These are phyloP conservation scores for Cephalotes varians DNA, from an alignment of 2,888 invertebrate species.

Conservation along the genomic window DNA sequence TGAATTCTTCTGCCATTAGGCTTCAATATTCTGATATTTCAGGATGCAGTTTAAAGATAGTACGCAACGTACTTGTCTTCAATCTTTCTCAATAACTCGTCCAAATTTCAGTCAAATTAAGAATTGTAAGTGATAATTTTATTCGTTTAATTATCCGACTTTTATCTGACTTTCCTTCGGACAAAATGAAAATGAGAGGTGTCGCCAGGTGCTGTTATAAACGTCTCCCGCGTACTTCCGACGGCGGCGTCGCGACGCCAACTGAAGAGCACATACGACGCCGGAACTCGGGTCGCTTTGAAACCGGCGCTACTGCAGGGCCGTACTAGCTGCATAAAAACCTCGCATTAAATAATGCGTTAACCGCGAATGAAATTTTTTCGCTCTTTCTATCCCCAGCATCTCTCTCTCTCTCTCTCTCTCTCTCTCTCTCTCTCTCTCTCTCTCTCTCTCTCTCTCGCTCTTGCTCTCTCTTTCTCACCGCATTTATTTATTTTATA, in stretches of 20 bases:
- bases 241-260: slow-evolving; percentile 81
- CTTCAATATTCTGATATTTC: neutral
- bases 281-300: slow-evolving; percentile 62
- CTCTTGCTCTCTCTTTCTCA: neutral
- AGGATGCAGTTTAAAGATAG: neutral
- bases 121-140: neutral
- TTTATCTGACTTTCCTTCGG: neutral
- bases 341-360: neutral
- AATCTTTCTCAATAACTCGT: neutral
- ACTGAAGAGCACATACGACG: slow-evolving; percentile 74
- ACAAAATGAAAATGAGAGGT: neutral
- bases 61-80: neutral
- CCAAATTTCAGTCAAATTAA: neutral
- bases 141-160: neutral
- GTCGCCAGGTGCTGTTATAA: slow-evolving; percentile 28
- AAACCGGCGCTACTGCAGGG: slow-evolving; percentile 70
- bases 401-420: neutral
- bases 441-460: neutral
- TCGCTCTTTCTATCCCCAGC: neutral
- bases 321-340: slow-evolving; percentile 50
- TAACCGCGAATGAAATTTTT: neutral
- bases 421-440: neutral
- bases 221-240: slow-evolving; percentile 65
- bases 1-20: neutral
- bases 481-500: neutral